phyloP scores from a whole-genome alignment of 2,113 vertebrate species.

The Scophthalmus maximus region DNA sequence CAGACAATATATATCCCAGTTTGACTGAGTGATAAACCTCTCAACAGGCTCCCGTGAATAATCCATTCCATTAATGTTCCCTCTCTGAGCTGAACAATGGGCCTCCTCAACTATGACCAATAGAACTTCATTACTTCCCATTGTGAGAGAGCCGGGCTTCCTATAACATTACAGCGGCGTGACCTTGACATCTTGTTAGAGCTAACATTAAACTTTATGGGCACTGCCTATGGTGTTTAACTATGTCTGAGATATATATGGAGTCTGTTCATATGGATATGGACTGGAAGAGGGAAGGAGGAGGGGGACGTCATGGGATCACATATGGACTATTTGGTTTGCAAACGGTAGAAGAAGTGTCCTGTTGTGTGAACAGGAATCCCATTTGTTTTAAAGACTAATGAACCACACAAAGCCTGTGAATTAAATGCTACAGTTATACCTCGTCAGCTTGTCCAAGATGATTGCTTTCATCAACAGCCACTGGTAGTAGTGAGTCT shows the following conservation, averaged over 20 bases:
- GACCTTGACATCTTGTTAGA: conserved; percentile 82
- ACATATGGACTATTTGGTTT: conserved; percentile 35
- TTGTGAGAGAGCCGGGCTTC: conserved; percentile 60
- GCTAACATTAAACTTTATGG: conserved; percentile 77
- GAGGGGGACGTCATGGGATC: conserved; percentile 21
- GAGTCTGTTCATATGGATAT: conserved; percentile 61
- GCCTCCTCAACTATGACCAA: conserved; percentile 68
- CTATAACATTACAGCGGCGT: conserved; percentile 64
- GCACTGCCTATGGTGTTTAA: conserved; percentile 63
- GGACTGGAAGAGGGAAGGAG: conserved; percentile 1
- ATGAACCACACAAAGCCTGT: conserved; percentile 35
- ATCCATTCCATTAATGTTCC: conserved; percentile 73
- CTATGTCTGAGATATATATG: conserved; percentile 64
- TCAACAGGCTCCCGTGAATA: conserved; percentile 69
- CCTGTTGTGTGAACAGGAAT: conserved; percentile 23
- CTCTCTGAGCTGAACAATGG: conserved; percentile 58
- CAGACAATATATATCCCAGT: conserved; percentile 62
- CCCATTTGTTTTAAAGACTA: conserved; percentile 55
- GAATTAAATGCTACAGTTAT: conserved; percentile 43
- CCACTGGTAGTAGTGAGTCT: not conserved
- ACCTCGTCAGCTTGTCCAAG: conserved; percentile 16
- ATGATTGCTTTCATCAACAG: conserved; percentile 30
- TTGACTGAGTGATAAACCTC: conserved; percentile 75
- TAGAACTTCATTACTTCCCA: conserved; percentile 69
- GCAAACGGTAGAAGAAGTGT: conserved; percentile 5